Evolutionary conservation across 2,113 vertebrate genomes (phyloP).

Genomic region (Canis aureus): DNA sequence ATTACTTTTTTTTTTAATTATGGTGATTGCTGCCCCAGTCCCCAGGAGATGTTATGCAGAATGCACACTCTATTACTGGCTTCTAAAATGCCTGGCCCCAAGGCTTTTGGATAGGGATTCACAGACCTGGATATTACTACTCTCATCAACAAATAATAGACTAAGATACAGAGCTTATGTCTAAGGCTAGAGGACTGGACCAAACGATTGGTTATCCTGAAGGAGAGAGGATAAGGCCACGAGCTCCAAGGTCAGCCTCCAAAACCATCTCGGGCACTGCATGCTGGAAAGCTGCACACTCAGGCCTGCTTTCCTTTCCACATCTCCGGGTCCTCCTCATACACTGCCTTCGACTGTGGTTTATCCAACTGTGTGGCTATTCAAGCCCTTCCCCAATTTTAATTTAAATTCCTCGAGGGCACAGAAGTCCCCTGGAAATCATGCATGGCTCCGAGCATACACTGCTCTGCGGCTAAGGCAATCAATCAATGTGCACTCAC

Average conservation of each 20-base stretch:
- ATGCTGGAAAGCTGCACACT: not conserved
- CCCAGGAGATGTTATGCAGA: not conserved
- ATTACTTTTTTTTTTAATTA: not conserved
- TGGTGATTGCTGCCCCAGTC: not conserved
- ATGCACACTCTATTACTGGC: not conserved
- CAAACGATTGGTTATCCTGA: not conserved
- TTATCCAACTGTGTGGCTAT: not conserved
- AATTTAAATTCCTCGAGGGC: constrained; percentile 23
- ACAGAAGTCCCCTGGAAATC: constrained; percentile 29
- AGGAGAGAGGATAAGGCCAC: not conserved
- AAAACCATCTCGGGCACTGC: not conserved
- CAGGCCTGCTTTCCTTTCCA: not conserved
- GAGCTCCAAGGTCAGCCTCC: not conserved
- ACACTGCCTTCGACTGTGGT: not conserved
- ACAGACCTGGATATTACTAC: not conserved
- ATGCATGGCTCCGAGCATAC: not conserved
- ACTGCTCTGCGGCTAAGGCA: not conserved
- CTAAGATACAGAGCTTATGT: not conserved
- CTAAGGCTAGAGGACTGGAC: not conserved
- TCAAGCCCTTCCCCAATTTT: not conserved
- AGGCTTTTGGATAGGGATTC: not conserved
- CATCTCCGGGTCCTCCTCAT: not conserved
- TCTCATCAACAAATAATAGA: constrained; percentile 39
- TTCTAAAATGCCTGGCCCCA: not conserved
- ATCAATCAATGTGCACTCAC: not conserved